phyloP scores from a whole-genome alignment of 92 coral and sea anemone genomes.

The Parazoanthus darwini region DNA sequence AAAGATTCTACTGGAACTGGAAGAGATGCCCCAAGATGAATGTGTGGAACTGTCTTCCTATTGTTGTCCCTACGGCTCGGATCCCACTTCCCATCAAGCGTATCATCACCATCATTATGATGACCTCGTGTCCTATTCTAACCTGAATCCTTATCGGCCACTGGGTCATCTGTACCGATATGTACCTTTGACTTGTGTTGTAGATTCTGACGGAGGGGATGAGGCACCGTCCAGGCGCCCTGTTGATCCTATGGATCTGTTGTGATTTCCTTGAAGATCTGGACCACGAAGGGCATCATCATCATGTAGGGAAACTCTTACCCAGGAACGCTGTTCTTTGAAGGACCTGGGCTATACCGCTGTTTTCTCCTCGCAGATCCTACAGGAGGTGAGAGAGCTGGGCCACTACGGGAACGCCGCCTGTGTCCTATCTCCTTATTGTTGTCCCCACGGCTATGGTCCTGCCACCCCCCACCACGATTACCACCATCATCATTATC shows the following conservation, averaged over 20 bases:
- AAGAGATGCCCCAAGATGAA: constrained; percentile 21
- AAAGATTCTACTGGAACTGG: constrained; percentile 17
- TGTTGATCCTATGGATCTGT: constrained; percentile 22
- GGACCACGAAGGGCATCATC: constrained; percentile 26
- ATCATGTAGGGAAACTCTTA: background rate
- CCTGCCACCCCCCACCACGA: constrained; percentile 28
- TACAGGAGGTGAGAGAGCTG: constrained; percentile 8
- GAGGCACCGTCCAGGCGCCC: constrained; percentile 28
- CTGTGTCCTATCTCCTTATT: background rate
- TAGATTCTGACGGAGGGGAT: constrained; percentile 24
- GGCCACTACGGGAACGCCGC: constrained; percentile 33
- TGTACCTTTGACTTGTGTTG: constrained; percentile 17
- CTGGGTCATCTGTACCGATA: constrained; percentile 21
- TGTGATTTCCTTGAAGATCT: constrained; percentile 10
- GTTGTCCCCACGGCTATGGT: constrained; percentile 31
- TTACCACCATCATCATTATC: constrained; percentile 30
- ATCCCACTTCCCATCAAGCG: background rate
- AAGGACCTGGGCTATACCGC: background rate
- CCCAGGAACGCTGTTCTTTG: constrained; percentile 12
- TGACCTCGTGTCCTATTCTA: background rate
- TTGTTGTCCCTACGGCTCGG: constrained; percentile 9
- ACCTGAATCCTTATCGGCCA: background rate
- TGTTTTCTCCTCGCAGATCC: background rate
- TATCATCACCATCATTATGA: background rate
- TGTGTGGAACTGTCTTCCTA: constrained; percentile 4